A percentile compares a stretch with the other conserved stretches of the same genome.
Conservation (phyloP, 2,797 vertebrate species). For the Clarias laeviceps region DNA sequence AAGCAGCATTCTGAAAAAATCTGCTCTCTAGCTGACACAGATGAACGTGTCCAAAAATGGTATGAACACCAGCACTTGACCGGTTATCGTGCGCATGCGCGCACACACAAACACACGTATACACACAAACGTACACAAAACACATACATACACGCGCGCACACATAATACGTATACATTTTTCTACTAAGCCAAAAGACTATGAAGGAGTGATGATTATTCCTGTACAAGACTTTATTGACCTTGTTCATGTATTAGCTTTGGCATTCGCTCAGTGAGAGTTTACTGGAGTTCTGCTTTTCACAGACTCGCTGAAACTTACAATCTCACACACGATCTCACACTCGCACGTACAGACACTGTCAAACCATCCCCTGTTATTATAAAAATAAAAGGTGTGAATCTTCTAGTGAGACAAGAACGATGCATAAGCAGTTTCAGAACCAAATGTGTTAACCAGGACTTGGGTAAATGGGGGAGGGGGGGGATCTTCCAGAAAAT, state of each 20-base stretch:
- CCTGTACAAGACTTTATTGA: not conserved
- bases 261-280: not conserved
- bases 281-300: not conserved
- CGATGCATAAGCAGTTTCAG: not conserved
- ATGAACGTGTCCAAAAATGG: not conserved
- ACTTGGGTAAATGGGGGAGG: too few species aligned
- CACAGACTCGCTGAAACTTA: not conserved
- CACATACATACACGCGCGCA: not conserved
- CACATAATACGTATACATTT: accelerated
- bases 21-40: not conserved
- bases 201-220: not conserved
- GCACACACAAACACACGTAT: not conserved
- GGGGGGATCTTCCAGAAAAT: not conserved
- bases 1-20: not conserved
- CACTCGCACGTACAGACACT: not conserved
- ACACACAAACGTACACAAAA: not conserved
- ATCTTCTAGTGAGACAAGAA: not conserved
- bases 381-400: conserved; percentile 17
- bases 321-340: conserved; percentile 10
- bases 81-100: not conserved
- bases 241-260: not conserved
- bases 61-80: not conserved
- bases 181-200: not conserved
- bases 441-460: too few species aligned
- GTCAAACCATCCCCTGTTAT: not conserved